Evolutionary conservation across 2,888 invertebrate species (phyloP), one percentile per base, ranked within the genome.

Genomic region (Cyaniris semiargus): DNA sequence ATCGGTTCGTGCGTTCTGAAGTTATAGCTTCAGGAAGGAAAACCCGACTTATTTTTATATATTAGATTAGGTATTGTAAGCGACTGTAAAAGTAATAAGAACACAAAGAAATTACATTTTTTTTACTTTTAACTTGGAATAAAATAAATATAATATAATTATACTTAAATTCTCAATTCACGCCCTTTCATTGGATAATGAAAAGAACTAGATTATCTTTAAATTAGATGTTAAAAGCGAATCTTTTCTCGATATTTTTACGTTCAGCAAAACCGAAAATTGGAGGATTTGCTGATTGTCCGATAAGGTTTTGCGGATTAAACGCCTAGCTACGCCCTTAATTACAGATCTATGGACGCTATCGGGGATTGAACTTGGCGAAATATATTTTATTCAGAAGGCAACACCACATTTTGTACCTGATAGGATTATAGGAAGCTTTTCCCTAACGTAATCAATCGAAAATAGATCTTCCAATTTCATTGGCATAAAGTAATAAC

Each of bases 161-260:
- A n/a, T n/a, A n/a, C 3, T 18, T 53, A 53, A 53, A 53, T 53
- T 18, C 18, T 48, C 38, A 38, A 38, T 38, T 38, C 3, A 18
- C 18, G 53, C 18, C 18, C 18, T 53, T 53, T 53, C 53, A 18
- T 53, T 53, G 5, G 18, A 53, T 53, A 53, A 53, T 5, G 18
- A 18, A 18, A 53, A 53, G 53, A 53, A 53, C 53, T 5, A 5
- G n/a, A 58, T 21, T 60, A 21, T 58, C 58, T 23, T 60, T 60
- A 60, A 60, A 60, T 60, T 23, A 60, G 60, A 60, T 21, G 21
- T 60, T 60, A 81, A 82, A 82, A 79, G 70, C 72, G 38, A 77
- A 75, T 71, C 76, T 76, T 76, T 75, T 44, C 27, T 60, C 38
- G 34, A 8, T 76, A 31, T 74, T 66, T 31, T 66, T 66, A 23